These are phyloP conservation scores for Drosophila nigricruria DNA, from an alignment of 2,888 invertebrate genomes.

Conservation along the genomic window DNA sequence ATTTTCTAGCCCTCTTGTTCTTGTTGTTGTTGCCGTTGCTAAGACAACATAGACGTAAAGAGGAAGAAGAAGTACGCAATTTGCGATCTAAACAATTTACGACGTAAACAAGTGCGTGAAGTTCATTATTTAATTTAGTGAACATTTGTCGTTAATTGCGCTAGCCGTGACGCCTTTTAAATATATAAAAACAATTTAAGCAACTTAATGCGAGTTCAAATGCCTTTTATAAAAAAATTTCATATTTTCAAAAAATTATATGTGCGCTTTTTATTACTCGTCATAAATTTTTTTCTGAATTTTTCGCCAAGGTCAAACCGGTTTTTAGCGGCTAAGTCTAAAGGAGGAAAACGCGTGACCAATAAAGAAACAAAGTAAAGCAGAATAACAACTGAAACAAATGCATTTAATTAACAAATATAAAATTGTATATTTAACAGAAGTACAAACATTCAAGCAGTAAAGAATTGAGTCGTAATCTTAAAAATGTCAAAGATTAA, in stretches of 20 bases:
- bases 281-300: neutral
- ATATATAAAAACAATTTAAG: neutral
- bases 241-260: neutral
- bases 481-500: neutral
- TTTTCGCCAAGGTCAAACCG: constrained; percentile 7
- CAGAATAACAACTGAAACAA: neutral
- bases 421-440: neutral
- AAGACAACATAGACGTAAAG: constrained; percentile 5
- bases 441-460: neutral
- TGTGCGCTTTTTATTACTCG: constrained; percentile 2
- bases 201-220: constrained; percentile 8
- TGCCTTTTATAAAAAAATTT: constrained; percentile 2
- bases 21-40: constrained; percentile 13
- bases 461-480: neutral
- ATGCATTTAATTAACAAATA: neutral
- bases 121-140: constrained; percentile 16
- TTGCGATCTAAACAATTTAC: constrained; percentile 2
- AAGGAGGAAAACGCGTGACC: neutral
- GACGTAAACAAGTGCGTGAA: constrained; percentile 13
- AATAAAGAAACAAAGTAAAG: constrained; percentile 12
- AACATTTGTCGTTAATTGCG: constrained; percentile 2
- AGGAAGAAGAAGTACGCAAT: neutral
- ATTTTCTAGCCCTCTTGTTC: constrained; percentile 13
- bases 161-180: constrained; percentile 12
- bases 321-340: constrained; percentile 13